Conservation (phyloP, 2,888 invertebrate genomes). For the Ennomos erosarius region DNA sequence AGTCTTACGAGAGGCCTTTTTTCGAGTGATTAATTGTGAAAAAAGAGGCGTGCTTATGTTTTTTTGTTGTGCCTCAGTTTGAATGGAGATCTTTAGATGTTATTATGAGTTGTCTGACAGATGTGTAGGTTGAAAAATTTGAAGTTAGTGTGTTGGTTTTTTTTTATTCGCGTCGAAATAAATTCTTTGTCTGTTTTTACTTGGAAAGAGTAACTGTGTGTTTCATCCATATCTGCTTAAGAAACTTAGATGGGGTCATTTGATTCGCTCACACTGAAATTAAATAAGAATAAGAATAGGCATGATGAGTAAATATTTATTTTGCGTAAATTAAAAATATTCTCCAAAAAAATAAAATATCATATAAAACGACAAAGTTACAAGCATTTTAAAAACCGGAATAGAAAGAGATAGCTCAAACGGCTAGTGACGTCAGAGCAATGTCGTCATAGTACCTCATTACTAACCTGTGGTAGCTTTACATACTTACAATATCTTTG, state of each 20-base stretch:
- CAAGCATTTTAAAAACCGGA: too few species aligned
- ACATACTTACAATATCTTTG: too few species aligned
- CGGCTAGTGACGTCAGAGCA: too few species aligned
- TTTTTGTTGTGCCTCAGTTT: constrained; percentile 42
- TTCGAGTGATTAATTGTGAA: constrained; percentile 74
- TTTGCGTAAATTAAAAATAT: too few species aligned
- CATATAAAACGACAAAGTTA: too few species aligned
- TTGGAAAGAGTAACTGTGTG: constrained; percentile 13
- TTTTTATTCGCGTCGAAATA: constrained; percentile 26
- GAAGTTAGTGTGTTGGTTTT: constrained; percentile 40
- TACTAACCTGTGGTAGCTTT: too few species aligned
- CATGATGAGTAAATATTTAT: too few species aligned
- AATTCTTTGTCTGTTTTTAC: constrained; percentile 31
- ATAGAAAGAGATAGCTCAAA: too few species aligned
- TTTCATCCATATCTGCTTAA: constrained; percentile 1
- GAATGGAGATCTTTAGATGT: constrained; percentile 58
- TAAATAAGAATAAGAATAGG: too few species aligned
- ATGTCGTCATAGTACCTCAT: too few species aligned
- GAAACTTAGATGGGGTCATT: not conserved
- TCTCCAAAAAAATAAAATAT: too few species aligned
- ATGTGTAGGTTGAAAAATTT: constrained; percentile 48
- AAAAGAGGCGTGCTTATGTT: constrained; percentile 59
- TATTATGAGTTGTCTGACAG: constrained; percentile 49
- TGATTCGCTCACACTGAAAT: not conserved
- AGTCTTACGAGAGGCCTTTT: constrained; percentile 61